Evolutionary conservation across 2,888 invertebrate genomes (phyloP), one percentile per base, ranked within the genome.

Genomic region (Ypsolopha scabrella): DNA sequence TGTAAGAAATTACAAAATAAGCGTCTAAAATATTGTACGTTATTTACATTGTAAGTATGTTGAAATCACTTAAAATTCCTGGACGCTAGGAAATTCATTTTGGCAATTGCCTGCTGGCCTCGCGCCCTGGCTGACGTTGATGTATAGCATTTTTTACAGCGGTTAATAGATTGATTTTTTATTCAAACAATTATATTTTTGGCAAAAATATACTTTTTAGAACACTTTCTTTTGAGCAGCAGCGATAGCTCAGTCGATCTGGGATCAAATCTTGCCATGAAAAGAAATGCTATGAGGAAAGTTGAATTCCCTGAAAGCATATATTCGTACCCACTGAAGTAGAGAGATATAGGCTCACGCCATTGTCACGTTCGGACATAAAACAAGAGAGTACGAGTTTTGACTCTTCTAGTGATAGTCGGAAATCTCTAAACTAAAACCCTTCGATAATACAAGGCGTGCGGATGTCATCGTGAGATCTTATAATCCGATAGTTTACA

Each of bases 61-160:
- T 61, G 58, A 67, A 68, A 65, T 67, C 68, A 67, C 64, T 73
- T 67, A 70, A 71, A 65, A 75, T 73, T 73, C 69, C 65, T 58
- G 53, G 62, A 63, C 63, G 63, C 63, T 59, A 62, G 64, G 65
- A 63, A 43, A 43, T 61, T 64, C 62, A 61, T 60, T 52, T 48
- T 37, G 45, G 49, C 34, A 33, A 49, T 52, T 50, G 47, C 35
- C 41, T 37, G 34, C 24, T n/a, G 11, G 41, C 41, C 41, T 10
- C 35, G 2, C 56, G 60, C 60, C 59, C 51, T 6, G 33, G 13
- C 57, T 70, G 78, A 79, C 78, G 59, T 72, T 78, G 80, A 79
- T 75, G 64, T 75, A 80, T 77, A 65, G 69, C 58, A 59, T 64
- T 72, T 70, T 64, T 67, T 64, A 60, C 58, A 52, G 51, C 47